Base-by-base conservation (phyloP, 2,888 invertebrate genomes). In the Crepidodera aurea region DNA sequence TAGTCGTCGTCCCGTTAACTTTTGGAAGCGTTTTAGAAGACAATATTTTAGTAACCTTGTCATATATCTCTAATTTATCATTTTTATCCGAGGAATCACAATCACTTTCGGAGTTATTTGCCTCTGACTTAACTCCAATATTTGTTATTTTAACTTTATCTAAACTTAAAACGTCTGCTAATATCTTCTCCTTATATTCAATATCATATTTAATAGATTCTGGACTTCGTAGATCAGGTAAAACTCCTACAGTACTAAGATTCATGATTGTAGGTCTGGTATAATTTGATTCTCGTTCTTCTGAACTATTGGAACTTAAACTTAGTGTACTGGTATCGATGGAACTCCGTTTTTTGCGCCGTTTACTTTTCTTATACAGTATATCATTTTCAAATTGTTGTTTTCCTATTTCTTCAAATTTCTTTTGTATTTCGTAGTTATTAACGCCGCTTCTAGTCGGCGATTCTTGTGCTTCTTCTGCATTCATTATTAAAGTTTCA, bases 391-490 rank as follows among this genome's bases (percentile, higher is more conserved):
- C 91, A 67, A 87, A 90, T 65, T 89, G 87, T 82, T 87, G 86
- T 78, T 88, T 87, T 68, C 90, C 87, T 51, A 92, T 91, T 78
- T 88, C 88, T 73, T 88, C 87, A 62, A 89, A 79, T 63, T 89
- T 88, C 68, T 76, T 83, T 64, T 73, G 67, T 51, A 64, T 60
- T 57, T 68, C 62, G 22, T 39, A 16, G 32, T 58, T 51, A 58
- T 67, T 64, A 12, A 15, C 56, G 12, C 85, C 78, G 70, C 85
- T 84, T 1, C 84, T 84, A 7, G 88, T 82, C 0, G 88, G 86
- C 1, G 90, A 88, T 79, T 91, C 92, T 73, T 88, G 85, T 65
- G 92, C 92, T 78, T 92, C 92, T 74, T 92, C 91, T 0, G 90
- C 91, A 71, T 84, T 86, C 8, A 83, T 81, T 10, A 88, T 71